phyloP scores from a whole-genome alignment of 2,113 vertebrate genomes.

The Chascanopsetta lugubris region DNA sequence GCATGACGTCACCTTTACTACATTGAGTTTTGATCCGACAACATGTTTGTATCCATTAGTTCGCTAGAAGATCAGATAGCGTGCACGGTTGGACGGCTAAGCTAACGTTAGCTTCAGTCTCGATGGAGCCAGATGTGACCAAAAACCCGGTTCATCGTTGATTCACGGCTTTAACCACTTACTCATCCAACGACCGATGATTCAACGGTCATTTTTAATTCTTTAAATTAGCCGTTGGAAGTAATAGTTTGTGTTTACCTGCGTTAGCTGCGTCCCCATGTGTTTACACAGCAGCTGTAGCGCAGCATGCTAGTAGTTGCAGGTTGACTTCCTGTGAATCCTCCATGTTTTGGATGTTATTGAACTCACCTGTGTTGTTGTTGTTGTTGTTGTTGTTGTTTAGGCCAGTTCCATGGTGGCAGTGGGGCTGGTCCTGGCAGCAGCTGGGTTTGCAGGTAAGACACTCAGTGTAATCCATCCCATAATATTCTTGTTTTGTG shows the following conservation, averaged over 20 bases:
- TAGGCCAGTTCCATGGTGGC: constrained; percentile 91
- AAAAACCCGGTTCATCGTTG: not conserved
- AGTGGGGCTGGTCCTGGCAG: constrained; percentile 90
- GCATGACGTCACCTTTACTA: not conserved
- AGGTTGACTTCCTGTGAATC: no score
- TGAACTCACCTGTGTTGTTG: not conserved
- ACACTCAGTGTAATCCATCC: no score
- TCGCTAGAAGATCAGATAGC: accelerated
- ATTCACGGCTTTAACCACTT: no score
- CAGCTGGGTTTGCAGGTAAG: constrained; percentile 93
- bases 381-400: not conserved
- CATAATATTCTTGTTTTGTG: no score
- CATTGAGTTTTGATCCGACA: accelerated
- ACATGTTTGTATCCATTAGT: accelerated
- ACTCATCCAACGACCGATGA: no score
- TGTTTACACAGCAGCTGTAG: no score
- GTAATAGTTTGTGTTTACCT: no score
- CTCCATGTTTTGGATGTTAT: no score
- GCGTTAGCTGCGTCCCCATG: no score
- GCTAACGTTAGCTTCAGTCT: constrained; percentile 58
- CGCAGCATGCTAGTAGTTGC: no score
- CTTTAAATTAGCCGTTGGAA: no score
- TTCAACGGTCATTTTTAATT: no score
- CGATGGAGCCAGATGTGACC: not conserved
- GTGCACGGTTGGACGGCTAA: constrained; percentile 21